Evolutionary conservation across 1,140 invertebrate genomes (phyloP).

Genomic region (Diorhabda sublineata): DNA sequence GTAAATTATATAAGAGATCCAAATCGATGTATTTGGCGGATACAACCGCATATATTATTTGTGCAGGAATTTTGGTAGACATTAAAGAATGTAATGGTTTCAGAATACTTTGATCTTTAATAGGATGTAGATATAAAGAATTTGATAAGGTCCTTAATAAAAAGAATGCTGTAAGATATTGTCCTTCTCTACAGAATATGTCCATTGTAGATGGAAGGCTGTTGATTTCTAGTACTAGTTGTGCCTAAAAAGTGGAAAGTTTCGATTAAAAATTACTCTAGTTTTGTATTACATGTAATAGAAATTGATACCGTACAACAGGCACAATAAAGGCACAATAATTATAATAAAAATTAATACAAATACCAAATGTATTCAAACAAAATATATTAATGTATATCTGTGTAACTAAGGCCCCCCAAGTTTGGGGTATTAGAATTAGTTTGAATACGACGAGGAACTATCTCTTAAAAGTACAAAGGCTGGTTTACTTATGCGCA

Average conservation of each 20-base stretch:
- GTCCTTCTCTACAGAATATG: constrained; percentile 28
- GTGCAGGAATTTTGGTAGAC: constrained; percentile 15
- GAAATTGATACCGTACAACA: no score
- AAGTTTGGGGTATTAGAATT: no score
- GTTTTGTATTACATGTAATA: no score
- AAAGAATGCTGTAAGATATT: constrained; percentile 25
- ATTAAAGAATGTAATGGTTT: constrained; percentile 8
- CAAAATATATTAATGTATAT: no score
- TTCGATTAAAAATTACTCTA: no score
- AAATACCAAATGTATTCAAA: no score
- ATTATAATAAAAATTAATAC: no score
- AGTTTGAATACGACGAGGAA: no score
- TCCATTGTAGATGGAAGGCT: constrained; percentile 11
- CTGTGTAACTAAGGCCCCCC: no score
- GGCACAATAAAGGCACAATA: no score
- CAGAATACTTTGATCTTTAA: neutral
- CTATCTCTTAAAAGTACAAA: no score
- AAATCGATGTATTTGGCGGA: constrained; percentile 21
- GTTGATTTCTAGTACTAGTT: constrained; percentile 16
- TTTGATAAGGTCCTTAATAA: constrained; percentile 20
- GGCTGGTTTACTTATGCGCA: no score
- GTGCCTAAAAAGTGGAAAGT: constrained; percentile 10
- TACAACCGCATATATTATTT: constrained; percentile 24
- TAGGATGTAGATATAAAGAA: neutral
- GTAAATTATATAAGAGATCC: constrained; percentile 22